Conservation (phyloP, 2,888 invertebrate genomes). For the Liodrosophila aerea region DNA sequence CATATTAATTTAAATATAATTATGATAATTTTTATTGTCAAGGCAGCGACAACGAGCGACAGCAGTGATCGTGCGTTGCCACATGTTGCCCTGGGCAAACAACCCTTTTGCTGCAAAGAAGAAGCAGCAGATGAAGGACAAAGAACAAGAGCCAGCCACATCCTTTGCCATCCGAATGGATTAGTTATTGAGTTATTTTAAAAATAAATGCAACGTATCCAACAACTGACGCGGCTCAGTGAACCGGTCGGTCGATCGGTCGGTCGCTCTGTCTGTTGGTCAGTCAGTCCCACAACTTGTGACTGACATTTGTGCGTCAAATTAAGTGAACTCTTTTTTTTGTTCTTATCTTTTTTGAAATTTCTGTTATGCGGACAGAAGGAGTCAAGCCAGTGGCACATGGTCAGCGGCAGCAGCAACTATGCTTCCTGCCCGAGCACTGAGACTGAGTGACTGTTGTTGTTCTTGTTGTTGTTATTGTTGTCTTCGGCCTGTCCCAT, state of each 20-base stretch:
- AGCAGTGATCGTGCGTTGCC: conserved; percentile 32
- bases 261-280: too few relatives aligned
- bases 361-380: conserved; percentile 11
- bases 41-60: conserved; percentile 36
- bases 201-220: conserved; percentile 56
- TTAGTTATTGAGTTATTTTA: conserved; percentile 77
- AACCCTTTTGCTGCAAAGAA: too few relatives aligned
- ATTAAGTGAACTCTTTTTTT: conserved; percentile 71
- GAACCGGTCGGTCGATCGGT: conserved; percentile 34
- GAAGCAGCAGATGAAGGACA: background rate
- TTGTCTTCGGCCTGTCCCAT: conserved; percentile 74
- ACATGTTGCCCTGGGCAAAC: conserved; percentile 53
- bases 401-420: conserved; percentile 59
- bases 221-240: conserved; percentile 59
- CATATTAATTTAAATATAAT: conserved; percentile 77
- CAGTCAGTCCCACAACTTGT: conserved; percentile 51
- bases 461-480: conserved; percentile 39
- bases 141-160: conserved; percentile 3
- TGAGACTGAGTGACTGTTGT: conserved; percentile 57
- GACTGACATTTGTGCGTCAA: conserved; percentile 76
- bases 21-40: conserved; percentile 76
- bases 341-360: conserved; percentile 2
- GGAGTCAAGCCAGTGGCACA: conserved; percentile 55
- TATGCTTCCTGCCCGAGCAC: conserved; percentile 50
- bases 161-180: conserved; percentile 61